Conservation (phyloP, 2,797 vertebrate genomes). For the Oreochromis grahami region DNA sequence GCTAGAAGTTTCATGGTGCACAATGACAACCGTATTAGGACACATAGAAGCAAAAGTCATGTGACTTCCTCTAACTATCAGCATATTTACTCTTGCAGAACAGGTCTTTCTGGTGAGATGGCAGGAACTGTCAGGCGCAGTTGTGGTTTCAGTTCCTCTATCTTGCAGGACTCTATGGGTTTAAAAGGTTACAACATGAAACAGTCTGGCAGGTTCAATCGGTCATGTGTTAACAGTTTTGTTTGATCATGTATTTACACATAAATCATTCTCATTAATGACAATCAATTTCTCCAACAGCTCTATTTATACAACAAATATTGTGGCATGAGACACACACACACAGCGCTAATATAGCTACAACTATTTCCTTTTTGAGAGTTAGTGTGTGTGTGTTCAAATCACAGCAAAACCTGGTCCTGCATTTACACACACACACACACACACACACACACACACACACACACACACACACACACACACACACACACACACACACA, state of each 20-base stretch:
- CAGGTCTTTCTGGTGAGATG: neutral
- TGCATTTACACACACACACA: neutral
- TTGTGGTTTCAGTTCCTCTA: accelerated
- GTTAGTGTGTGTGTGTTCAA: neutral
- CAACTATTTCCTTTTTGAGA: neutral
- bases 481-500: no score
- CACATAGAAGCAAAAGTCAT: neutral
- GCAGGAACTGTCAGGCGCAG: neutral
- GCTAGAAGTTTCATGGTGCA: neutral
- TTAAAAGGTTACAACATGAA: neutral
- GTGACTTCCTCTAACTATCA: neutral
- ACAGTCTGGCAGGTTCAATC: neutral
- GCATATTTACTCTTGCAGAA: neutral
- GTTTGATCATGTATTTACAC: neutral
- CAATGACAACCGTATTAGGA: neutral
- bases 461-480: neutral
- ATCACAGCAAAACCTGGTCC: neutral
- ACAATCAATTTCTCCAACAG: neutral
- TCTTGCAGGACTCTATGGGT: neutral
- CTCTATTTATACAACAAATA: neutral
- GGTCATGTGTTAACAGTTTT: neutral
- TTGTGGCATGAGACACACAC: neutral
- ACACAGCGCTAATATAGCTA: neutral
- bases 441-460: neutral
- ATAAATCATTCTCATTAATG: neutral